Percentiles rank a stretch among this genome's conserved stretches.
Conservation (phyloP, 2,888 invertebrate genomes). For the Lasioglossum marginatum region DNA sequence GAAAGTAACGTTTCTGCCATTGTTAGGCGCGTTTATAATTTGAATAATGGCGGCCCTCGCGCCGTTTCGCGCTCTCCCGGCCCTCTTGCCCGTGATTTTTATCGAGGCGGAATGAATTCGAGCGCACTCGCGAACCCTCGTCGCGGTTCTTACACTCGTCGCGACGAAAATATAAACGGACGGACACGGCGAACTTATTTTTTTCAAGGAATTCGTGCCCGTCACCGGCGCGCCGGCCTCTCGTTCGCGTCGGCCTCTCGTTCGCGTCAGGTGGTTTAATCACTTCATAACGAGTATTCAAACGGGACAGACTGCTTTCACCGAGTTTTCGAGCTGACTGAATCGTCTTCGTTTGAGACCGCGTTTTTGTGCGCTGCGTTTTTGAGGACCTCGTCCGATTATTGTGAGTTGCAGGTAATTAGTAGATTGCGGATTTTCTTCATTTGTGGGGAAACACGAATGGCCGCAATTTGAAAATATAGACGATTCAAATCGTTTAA, state of each 20-base stretch:
- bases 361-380: background rate
- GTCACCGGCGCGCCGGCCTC: background rate
- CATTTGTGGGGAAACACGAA: too few relatives aligned
- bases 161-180: constrained; percentile 9
- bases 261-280: constrained; percentile 11
- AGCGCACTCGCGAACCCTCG: constrained; percentile 15
- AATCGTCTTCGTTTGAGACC: background rate
- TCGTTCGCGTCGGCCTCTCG: background rate
- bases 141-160: constrained; percentile 4
- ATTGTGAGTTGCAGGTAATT: background rate
- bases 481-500: too few relatives aligned
- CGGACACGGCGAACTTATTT: background rate
- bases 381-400: background rate
- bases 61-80: background rate
- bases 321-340: background rate
- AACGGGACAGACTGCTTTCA: background rate
- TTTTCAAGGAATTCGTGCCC: background rate
- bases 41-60: constrained; percentile 32
- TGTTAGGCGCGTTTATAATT: constrained; percentile 48
- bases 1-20: constrained; percentile 43
- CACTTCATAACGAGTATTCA: background rate
- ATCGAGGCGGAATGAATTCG: constrained; percentile 20
- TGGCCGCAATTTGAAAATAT: too few relatives aligned
- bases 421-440: background rate
- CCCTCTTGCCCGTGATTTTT: constrained; percentile 25